Evolutionary conservation across 2,888 invertebrate species (phyloP), one percentile per base, ranked within the genome.

Genomic region (Agapostemon virescens): DNA sequence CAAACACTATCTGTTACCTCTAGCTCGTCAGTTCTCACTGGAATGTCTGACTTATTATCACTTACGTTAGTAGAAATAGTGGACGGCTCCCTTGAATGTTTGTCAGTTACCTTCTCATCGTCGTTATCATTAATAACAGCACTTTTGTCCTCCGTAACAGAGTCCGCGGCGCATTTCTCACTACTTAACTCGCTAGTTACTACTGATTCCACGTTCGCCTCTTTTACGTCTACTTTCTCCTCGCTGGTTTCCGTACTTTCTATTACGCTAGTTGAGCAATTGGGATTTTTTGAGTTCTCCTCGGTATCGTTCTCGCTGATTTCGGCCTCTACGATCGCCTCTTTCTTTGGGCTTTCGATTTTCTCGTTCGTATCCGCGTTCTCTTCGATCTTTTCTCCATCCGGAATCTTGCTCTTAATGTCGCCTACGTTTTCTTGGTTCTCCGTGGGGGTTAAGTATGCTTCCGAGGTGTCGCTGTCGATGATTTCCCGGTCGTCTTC

Each of bases 361-460:
- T 83, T 7, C 17, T 67, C 45, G 30, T 45, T 82, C 76, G 88
- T 84, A 52, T 91, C 77, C 52, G 70, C 77, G 33, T 79, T 83
- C 20, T 84, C 85, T 13, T 93, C 93, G 33, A 40, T 66, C 61
- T 85, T 86, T 15, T 84, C 85, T 30, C 68, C 79, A 61, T 89
- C 87, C 63, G 79, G 79, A 58, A 79, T 81, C 72, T 76, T 81
- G 68, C 80, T 68, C 89, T 91, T 83, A 33, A 85, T 69, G 68
- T 89, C 88, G 77, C 82, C 79, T 73, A 86, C 79, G 55, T 83
- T 87, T 49, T 86, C 85, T 26, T 88, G 83, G 66, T 88, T 88
- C 67, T 95, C 96, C 58, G 95, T 95, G 33, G 96, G 95, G 69
- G 96, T 96, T 82, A 95, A 92, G 89, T 96, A 96, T 78, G 95